Conservation (phyloP, 2,797 vertebrate genomes). For the Crax fasciolata region DNA sequence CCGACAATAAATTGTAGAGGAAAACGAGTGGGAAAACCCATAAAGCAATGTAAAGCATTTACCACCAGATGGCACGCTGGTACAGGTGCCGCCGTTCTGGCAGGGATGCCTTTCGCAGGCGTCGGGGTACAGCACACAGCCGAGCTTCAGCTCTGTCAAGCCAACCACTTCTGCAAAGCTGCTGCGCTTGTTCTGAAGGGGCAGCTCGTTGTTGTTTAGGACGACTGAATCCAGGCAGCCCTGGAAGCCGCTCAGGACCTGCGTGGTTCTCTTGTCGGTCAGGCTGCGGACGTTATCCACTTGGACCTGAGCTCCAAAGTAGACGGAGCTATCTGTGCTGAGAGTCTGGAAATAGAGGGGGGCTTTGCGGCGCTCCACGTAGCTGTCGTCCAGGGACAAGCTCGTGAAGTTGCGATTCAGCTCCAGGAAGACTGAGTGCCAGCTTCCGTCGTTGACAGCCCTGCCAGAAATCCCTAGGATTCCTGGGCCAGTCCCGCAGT, state of each 20-base stretch:
- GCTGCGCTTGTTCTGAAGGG: slow-evolving; percentile 95
- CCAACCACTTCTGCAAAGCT: slow-evolving; percentile 94
- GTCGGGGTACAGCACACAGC: slow-evolving; percentile 94
- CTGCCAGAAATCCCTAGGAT: slow-evolving; percentile 93
- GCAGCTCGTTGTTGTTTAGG: slow-evolving; percentile 93
- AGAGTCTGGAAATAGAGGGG: slow-evolving; percentile 86
- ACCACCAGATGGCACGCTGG: slow-evolving; percentile 92
- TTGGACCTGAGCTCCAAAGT: slow-evolving; percentile 94
- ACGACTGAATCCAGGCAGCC: slow-evolving; percentile 95
- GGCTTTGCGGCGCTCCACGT: slow-evolving; percentile 91
- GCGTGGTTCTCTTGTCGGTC: slow-evolving; percentile 86
- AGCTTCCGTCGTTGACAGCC: slow-evolving; percentile 92
- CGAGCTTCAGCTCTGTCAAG: slow-evolving; percentile 93
- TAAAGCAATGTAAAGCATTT: slow-evolving; percentile 59
- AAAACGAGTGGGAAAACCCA: background rate
- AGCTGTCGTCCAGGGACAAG: slow-evolving; percentile 94
- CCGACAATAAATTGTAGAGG: slow-evolving; percentile 10
- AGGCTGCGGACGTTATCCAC: slow-evolving; percentile 87
- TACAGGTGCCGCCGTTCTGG: slow-evolving; percentile 92
- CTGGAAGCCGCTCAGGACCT: slow-evolving; percentile 92
- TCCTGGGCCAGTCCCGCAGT: slow-evolving; percentile 88
- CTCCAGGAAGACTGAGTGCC: slow-evolving; percentile 95
- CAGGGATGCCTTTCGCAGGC: slow-evolving; percentile 92
- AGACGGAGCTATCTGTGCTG: slow-evolving; percentile 88
- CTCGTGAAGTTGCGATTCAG: slow-evolving; percentile 94